Evolutionary conservation across 64 coral and sea anemone species (phyloP).

Genomic region (Anthopleura sola): DNA sequence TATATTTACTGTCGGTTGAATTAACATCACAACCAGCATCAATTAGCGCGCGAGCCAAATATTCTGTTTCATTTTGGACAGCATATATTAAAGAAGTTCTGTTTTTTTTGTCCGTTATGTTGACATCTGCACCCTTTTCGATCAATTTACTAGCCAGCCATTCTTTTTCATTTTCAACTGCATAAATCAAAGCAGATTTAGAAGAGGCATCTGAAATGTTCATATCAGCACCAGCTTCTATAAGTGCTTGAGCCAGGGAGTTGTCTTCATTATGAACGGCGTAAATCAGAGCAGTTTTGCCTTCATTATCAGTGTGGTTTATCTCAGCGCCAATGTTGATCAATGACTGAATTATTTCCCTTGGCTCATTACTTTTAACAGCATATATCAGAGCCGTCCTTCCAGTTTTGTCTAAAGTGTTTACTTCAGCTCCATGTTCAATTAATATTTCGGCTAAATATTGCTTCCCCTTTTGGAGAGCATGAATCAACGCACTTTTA

Average conservation of each 20-base stretch:
- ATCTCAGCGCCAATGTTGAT: background rate
- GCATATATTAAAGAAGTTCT: background rate
- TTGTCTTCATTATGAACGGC: background rate
- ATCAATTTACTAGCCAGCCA: background rate
- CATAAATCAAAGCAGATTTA: slow-evolving; percentile 3
- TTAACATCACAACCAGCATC: background rate
- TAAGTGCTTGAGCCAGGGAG: background rate
- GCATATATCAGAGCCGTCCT: background rate
- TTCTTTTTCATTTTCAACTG: slow-evolving; percentile 1
- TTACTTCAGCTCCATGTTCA: background rate
- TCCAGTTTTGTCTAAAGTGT: background rate
- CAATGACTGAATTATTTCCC: background rate
- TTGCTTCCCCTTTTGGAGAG: background rate
- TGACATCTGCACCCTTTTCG: background rate
- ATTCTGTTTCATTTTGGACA: background rate
- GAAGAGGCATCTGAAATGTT: background rate
- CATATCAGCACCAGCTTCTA: background rate
- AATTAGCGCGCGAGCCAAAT: background rate
- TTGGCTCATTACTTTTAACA: background rate
- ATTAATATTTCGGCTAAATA: background rate
- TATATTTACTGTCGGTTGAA: background rate
- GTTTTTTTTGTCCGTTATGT: background rate
- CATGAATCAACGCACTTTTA: background rate
- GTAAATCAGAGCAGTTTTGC: background rate
- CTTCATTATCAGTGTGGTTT: background rate